Evolutionary conservation across 2,888 invertebrate species (phyloP), one percentile per base, ranked within the genome.

Genomic region (Pterobdella sp.): DNA sequence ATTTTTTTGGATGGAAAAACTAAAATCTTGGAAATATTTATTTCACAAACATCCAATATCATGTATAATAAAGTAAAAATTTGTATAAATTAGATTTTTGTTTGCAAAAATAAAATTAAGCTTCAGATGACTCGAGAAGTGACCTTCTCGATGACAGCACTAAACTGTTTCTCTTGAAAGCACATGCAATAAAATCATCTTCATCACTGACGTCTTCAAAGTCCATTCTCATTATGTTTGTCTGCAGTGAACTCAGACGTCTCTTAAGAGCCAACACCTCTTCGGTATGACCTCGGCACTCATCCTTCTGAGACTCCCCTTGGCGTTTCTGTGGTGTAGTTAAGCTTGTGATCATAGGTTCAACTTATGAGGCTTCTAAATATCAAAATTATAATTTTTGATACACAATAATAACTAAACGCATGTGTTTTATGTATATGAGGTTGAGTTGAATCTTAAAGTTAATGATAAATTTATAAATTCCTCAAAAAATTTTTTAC

Each of bases 71-170:
- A n/a, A n/a, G n/a, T n/a, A n/a, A n/a, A n/a, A n/a, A n/a, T n/a
- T n/a, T n/a, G n/a, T n/a, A n/a, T n/a, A n/a, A n/a, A n/a, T n/a
- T n/a, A n/a, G n/a, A n/a, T n/a, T n/a, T n/a, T n/a, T n/a, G n/a
- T n/a, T n/a, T n/a, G n/a, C n/a, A n/a, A n/a, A n/a, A n/a, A n/a
- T n/a, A n/a, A n/a, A n/a, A n/a, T 32, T 31, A 69, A 22, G 69
- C 69, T 29, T 73, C 73, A 1, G 73, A 73, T 32, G 52, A 56
- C 32, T 68, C 73, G 29, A 68, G 56, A 1, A 73, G 52, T 29
- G 73, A 73, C 56, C 52, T 67, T 52, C 60, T 67, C 36, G 73
- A 66, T 1, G 73, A 73, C 67, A 73, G 56, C 14, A 73, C 42
- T 7, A 67, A 67, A 35, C 29, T 36, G 36, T 37, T 1, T 36